A percentile compares a stretch with the other conserved stretches of the same genome.
Conservation (phyloP, 2,888 invertebrate genomes). For the Isotomurus palustris region DNA sequence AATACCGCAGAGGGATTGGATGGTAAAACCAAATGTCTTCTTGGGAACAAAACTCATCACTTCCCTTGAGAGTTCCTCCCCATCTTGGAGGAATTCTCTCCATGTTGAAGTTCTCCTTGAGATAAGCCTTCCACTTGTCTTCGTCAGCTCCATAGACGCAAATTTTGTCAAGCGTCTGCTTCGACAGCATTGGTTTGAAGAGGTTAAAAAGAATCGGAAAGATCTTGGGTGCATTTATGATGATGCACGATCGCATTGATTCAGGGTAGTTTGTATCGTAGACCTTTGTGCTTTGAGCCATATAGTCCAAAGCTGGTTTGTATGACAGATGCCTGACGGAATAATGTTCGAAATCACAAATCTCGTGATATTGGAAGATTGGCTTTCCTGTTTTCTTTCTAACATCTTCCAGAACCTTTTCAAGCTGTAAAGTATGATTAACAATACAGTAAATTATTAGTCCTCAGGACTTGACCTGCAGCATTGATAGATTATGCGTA, state of each 20-base stretch:
- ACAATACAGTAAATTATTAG: too few relatives aligned
- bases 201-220: conserved; percentile 17
- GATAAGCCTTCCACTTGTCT: conserved; percentile 14
- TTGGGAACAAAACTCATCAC: conserved; percentile 26
- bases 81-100: conserved; percentile 24
- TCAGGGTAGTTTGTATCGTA: conserved; percentile 29
- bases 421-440: too few relatives aligned
- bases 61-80: conserved; percentile 23
- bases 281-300: background rate
- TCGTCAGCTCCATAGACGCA: conserved; percentile 17
- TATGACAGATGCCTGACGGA: conserved; percentile 9
- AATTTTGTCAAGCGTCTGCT: conserved; percentile 24
- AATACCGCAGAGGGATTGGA: conserved; percentile 21
- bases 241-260: conserved; percentile 6
- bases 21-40: conserved; percentile 16
- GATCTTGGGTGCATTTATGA: conserved; percentile 29
- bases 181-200: conserved; percentile 20
- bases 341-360: conserved; percentile 21
- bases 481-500: background rate
- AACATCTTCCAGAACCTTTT: too few relatives aligned
- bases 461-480: background rate
- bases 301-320: conserved; percentile 11
- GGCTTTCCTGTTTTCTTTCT: conserved; percentile 15
- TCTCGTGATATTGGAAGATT: conserved; percentile 8
- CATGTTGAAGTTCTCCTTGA: conserved; percentile 20